These are phyloP conservation scores for Diarsia brunnea DNA, from an alignment of 2,888 invertebrate genomes.

Conservation along the genomic window DNA sequence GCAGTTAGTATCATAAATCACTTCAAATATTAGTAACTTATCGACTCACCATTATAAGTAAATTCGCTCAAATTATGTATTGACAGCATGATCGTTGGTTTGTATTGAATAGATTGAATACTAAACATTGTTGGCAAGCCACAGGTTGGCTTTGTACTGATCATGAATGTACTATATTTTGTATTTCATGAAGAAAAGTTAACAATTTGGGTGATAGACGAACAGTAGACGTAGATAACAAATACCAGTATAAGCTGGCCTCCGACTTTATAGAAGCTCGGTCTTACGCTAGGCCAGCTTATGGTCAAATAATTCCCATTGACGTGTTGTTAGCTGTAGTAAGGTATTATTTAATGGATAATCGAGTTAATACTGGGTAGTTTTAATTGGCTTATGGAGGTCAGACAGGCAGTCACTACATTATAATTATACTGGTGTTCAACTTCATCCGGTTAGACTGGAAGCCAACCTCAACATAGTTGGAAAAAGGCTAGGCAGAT, in stretches of 20 bases:
- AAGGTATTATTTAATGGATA: too few species aligned
- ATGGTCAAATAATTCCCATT: too few species aligned
- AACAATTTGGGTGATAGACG: neutral
- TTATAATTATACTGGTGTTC: neutral
- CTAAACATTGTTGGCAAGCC: conserved; percentile 32
- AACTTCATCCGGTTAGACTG: neutral
- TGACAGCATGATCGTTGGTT: conserved; percentile 28
- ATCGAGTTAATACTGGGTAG: too few species aligned
- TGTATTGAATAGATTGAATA: conserved; percentile 44
- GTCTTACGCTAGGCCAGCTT: too few species aligned
- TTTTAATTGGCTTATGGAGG: neutral
- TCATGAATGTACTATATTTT: conserved; percentile 14
- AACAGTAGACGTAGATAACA: neutral
- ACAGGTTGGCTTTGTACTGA: conserved; percentile 24
- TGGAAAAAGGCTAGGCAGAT: neutral
- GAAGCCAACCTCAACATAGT: neutral
- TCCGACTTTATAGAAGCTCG: too few species aligned
- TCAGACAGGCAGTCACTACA: neutral
- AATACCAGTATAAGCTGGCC: neutral
- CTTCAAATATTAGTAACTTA: conserved; percentile 11
- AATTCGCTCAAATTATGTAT: conserved; percentile 35
- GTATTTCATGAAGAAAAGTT: neutral
- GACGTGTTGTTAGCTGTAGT: too few species aligned
- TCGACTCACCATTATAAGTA: conserved; percentile 5
- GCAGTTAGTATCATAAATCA: conserved; percentile 13